phyloP scores from a whole-genome alignment of 2,888 invertebrate genomes.

The Apodemia duryi region DNA sequence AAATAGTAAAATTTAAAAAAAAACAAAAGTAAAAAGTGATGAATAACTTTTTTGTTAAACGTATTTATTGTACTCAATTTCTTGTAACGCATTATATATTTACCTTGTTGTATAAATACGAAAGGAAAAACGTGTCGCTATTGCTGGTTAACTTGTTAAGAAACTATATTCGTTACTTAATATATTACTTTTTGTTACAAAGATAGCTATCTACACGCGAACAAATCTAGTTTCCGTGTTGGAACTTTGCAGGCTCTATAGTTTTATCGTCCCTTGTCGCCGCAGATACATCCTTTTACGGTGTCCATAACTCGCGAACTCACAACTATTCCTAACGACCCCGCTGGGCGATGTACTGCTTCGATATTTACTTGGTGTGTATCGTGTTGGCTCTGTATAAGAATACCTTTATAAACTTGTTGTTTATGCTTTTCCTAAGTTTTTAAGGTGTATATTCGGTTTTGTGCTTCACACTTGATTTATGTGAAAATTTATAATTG shows the following conservation, averaged over 20 bases:
- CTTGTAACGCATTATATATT: too few species aligned
- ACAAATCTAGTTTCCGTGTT: conserved; percentile 51
- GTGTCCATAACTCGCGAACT: conserved; percentile 51
- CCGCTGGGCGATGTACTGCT: conserved; percentile 33
- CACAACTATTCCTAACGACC: conserved; percentile 48
- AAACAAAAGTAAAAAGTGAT: too few species aligned
- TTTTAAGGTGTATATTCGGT: neutral
- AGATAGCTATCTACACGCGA: conserved; percentile 35
- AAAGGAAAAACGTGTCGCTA: conserved; percentile 9
- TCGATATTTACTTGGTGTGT: conserved; percentile 27
- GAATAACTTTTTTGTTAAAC: too few species aligned
- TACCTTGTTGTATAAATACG: neutral
- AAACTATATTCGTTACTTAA: conserved; percentile 11
- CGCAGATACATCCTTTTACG: conserved; percentile 60
- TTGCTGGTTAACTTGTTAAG: conserved; percentile 16
- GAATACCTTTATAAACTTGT: conserved; percentile 25
- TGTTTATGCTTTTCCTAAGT: neutral
- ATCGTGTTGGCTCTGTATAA: conserved; percentile 29
- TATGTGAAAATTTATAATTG: too few species aligned
- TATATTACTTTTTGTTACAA: conserved; percentile 22
- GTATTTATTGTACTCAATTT: too few species aligned
- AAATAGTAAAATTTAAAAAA: too few species aligned
- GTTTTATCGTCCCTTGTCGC: conserved; percentile 56
- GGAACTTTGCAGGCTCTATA: conserved; percentile 44
- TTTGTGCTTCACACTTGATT: neutral